Conservation (phyloP, 2,797 vertebrate species). For the Lacerta bilineata region DNA sequence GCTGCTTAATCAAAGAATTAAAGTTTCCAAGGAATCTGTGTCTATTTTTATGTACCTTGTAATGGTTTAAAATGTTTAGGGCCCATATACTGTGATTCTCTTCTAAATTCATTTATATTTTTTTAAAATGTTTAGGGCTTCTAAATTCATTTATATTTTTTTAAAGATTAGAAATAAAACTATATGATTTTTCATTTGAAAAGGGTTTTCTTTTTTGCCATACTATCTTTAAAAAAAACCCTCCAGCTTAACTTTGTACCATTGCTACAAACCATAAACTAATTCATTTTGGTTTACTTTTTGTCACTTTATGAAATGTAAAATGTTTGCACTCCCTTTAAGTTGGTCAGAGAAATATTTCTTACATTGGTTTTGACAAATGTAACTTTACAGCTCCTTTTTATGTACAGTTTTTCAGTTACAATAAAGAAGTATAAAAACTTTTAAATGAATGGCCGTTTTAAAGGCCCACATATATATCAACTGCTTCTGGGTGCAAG, state of each 20-base stretch:
- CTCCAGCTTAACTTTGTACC: constrained; percentile 69
- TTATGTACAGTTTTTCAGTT: constrained; percentile 80
- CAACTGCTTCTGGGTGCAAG: constrained; percentile 48
- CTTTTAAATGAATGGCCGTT: constrained; percentile 61
- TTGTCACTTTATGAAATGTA: constrained; percentile 80
- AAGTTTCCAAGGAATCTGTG: constrained; percentile 85
- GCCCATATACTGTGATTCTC: constrained; percentile 85
- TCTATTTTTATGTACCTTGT: constrained; percentile 84
- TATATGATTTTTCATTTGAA: constrained; percentile 77
- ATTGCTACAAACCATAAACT: constrained; percentile 59
- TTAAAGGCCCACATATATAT: constrained; percentile 61
- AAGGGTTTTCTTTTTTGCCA: constrained; percentile 72
- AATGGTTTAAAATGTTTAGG: constrained; percentile 79
- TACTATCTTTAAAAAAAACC: constrained; percentile 26
- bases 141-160: constrained; percentile 82
- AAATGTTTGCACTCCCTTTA: constrained; percentile 76
- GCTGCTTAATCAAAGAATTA: constrained; percentile 87
- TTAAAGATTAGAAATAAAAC: constrained; percentile 80
- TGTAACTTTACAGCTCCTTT: constrained; percentile 76
- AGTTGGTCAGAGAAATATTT: constrained; percentile 72
- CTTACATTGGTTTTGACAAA: constrained; percentile 76
- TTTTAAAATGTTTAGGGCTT: constrained; percentile 80
- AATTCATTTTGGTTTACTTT: constrained; percentile 74
- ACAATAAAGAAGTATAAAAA: constrained; percentile 73
- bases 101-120: constrained; percentile 81